A percentile compares a stretch with the other conserved stretches of the same genome.
Evolutionary conservation across 1,140 invertebrate species (phyloP).

Genomic region (Frieseomelitta varia): DNA sequence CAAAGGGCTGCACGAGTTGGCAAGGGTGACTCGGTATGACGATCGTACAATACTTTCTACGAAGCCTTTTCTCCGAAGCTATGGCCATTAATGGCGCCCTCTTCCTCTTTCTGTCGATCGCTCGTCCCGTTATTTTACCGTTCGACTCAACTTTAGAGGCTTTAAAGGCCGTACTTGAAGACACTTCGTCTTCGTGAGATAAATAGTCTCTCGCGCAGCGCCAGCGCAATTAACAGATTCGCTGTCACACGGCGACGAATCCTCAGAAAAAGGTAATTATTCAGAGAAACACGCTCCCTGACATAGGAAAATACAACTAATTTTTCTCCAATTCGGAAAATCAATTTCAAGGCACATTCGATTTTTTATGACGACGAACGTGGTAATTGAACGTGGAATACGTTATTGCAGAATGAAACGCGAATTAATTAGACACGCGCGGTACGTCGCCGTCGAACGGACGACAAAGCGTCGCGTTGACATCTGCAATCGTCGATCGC

Average conservation of each 20-base stretch:
- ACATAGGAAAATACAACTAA: not conserved
- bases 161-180: constrained; percentile 49
- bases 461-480: not conserved
- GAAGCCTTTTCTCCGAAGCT: constrained; percentile 64
- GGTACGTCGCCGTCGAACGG: not conserved
- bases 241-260: constrained; percentile 26
- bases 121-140: constrained; percentile 60
- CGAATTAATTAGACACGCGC: not conserved
- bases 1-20: constrained; percentile 65
- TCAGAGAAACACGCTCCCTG: not conserved
- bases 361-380: not conserved
- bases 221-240: constrained; percentile 47
- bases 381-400: not conserved
- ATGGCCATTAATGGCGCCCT: constrained; percentile 58
- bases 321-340: not conserved
- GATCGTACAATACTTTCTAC: constrained; percentile 68
- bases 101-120: constrained; percentile 38
- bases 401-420: not conserved
- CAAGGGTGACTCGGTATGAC: constrained; percentile 68
- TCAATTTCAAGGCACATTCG: not conserved
- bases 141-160: constrained; percentile 53
- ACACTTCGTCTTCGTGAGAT: constrained; percentile 53
- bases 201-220: constrained; percentile 50
- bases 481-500: not conserved
- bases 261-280: not conserved